Conservation (phyloP, 2,797 vertebrate species). For the Mallotus villosus region DNA sequence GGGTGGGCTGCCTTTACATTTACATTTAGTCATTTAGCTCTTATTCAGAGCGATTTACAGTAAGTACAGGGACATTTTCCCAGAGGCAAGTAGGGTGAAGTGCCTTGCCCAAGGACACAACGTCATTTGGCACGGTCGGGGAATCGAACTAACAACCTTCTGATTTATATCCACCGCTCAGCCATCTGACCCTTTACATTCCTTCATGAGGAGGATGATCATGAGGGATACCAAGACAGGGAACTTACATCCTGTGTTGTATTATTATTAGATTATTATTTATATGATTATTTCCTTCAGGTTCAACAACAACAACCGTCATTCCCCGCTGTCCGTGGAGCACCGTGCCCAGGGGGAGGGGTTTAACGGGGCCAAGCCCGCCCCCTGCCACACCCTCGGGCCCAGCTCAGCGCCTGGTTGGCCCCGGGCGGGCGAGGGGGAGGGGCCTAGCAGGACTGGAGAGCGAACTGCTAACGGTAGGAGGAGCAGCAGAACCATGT, state of each 20-base stretch:
- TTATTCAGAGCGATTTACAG: no score
- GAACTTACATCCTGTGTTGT: no score
- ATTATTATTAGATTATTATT: background rate
- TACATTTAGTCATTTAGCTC: no score
- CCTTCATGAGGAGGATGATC: no score
- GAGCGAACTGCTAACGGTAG: slow-evolving; percentile 66
- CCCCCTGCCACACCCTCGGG: slow-evolving; percentile 61
- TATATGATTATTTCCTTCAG: slow-evolving; percentile 57
- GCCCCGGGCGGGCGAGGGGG: slow-evolving; percentile 82
- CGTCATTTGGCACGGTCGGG: no score
- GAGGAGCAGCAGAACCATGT: background rate
- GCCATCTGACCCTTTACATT: no score
- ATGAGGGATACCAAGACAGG: no score
- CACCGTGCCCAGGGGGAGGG: slow-evolving; percentile 82
- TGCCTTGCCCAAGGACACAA: no score
- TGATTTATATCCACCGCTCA: no score
- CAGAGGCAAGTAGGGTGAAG: no score
- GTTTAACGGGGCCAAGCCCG: slow-evolving; percentile 78
- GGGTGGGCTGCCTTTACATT: slow-evolving; percentile 79
- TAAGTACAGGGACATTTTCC: no score
- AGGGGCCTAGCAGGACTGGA: slow-evolving; percentile 38
- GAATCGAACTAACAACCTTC: no score
- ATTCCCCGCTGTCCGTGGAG: slow-evolving; percentile 84
- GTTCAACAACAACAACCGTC: slow-evolving; percentile 89
- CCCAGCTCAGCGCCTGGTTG: slow-evolving; percentile 58